phyloP scores from a whole-genome alignment of 1,140 invertebrate species.

The Metaphire vulgaris region DNA sequence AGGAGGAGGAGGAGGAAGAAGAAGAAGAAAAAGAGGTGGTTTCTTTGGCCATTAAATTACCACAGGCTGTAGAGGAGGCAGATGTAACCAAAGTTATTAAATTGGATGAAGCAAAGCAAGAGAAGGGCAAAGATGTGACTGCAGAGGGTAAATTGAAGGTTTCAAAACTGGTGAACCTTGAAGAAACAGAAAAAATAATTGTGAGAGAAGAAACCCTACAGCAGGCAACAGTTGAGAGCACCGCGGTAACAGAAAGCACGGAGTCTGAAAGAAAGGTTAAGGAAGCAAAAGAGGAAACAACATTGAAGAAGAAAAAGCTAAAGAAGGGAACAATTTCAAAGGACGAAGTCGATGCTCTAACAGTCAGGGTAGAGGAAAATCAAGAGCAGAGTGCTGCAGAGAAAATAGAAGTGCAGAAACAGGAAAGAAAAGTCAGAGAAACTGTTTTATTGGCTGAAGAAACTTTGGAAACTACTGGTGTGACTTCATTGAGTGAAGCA shows the following conservation, averaged over 20 bases:
- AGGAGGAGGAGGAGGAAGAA: constrained; percentile 5
- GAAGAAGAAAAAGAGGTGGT: background rate
- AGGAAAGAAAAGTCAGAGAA: background rate
- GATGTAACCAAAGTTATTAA: background rate
- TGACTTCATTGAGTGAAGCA: background rate
- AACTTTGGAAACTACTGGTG: background rate
- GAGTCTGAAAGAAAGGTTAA: background rate
- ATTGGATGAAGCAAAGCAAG: background rate
- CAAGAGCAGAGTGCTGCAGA: too few relatives aligned
- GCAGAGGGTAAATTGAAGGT: background rate
- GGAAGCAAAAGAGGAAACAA: background rate
- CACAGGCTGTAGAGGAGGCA: background rate
- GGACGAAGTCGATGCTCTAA: background rate
- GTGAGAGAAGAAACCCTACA: too few relatives aligned
- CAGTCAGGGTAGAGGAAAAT: background rate
- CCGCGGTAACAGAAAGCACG: background rate
- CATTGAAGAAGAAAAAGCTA: background rate
- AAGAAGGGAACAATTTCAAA: background rate
- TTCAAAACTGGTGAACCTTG: background rate
- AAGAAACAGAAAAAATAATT: background rate
- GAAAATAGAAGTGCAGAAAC: background rate
- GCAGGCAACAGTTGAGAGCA: background rate
- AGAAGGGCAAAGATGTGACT: background rate
- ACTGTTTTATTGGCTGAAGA: background rate
- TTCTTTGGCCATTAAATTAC: background rate